Evolutionary conservation across 2,888 invertebrate genomes (phyloP).

Genomic region (Ormyrus pomaceus): DNA sequence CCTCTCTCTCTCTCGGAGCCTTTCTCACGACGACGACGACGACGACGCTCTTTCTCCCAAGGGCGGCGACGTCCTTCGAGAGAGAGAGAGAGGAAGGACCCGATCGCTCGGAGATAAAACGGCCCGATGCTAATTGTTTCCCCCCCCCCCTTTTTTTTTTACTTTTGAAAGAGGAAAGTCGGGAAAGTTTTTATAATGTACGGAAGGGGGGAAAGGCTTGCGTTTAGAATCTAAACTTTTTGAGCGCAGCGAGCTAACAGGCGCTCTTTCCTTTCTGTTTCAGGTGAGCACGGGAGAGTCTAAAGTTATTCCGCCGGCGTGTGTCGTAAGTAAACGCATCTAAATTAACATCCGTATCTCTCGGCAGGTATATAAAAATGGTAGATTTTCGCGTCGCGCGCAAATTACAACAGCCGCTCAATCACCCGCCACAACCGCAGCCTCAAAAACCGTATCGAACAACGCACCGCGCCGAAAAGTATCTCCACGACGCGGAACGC

Average conservation of each 20-base stretch:
- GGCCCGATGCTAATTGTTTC: neutral
- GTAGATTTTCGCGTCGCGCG: neutral
- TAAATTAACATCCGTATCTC: slow-evolving; percentile 19
- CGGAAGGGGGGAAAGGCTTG: neutral
- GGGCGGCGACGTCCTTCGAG: too few species aligned
- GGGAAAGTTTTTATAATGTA: neutral
- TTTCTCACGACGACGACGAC: neutral
- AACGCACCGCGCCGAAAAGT: neutral
- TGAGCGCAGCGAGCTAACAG: neutral
- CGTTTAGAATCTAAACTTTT: neutral
- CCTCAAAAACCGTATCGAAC: neutral
- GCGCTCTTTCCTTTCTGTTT: slow-evolving; percentile 22
- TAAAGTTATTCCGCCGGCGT: neutral
- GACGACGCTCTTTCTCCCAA: too few species aligned
- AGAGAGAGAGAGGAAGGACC: too few species aligned
- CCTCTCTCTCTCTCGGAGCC: neutral
- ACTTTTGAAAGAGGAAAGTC: neutral
- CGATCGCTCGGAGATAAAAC: too few species aligned
- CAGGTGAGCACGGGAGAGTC: slow-evolving; percentile 47
- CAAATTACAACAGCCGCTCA: neutral
- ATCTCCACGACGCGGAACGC: neutral
- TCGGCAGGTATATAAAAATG: too few species aligned
- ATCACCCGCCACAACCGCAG: neutral
- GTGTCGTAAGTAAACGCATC: neutral
- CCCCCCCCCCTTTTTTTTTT: neutral